A percentile compares a stretch with the other conserved stretches of the same genome.
These are phyloP conservation scores for Pipistrellus pygmaeus DNA, from an alignment of 2,797 vertebrate species.

Conservation along the genomic window DNA sequence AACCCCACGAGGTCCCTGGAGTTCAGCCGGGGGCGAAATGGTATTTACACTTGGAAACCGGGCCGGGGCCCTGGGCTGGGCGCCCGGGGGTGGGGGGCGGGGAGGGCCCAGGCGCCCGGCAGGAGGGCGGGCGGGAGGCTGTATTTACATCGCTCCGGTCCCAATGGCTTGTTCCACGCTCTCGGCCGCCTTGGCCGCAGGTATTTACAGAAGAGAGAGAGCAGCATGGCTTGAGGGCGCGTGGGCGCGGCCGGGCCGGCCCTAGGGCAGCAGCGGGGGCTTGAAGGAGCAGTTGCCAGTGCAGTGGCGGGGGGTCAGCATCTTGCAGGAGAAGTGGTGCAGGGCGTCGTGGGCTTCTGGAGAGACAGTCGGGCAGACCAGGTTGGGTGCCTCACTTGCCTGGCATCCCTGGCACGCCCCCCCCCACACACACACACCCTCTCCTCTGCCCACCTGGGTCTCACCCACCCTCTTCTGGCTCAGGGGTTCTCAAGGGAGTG, in stretches of 20 bases:
- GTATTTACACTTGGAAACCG: constrained; percentile 77
- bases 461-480: background rate
- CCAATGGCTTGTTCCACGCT: constrained; percentile 85
- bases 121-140: background rate
- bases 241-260: constrained; percentile 50
- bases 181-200: constrained; percentile 65
- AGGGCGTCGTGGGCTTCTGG: constrained; percentile 95
- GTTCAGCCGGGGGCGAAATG: constrained; percentile 26
- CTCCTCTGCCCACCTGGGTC: background rate
- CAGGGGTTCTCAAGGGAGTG: background rate
- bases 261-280: constrained; percentile 94
- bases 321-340: constrained; percentile 98
- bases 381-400: background rate
- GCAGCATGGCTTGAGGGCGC: constrained; percentile 84
- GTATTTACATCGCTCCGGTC: constrained; percentile 83
- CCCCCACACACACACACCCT: background rate
- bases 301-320: constrained; percentile 96
- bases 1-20: constrained; percentile 64
- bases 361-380: constrained; percentile 79
- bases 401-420: background rate
- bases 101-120: background rate
- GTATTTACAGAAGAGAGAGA: constrained; percentile 82
- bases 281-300: constrained; percentile 97
- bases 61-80: constrained; percentile 24
- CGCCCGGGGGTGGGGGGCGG: background rate